These are phyloP conservation scores for Poeciliopsis turrubarensis DNA, from an alignment of 2,113 vertebrate genomes.

Conservation along the genomic window DNA sequence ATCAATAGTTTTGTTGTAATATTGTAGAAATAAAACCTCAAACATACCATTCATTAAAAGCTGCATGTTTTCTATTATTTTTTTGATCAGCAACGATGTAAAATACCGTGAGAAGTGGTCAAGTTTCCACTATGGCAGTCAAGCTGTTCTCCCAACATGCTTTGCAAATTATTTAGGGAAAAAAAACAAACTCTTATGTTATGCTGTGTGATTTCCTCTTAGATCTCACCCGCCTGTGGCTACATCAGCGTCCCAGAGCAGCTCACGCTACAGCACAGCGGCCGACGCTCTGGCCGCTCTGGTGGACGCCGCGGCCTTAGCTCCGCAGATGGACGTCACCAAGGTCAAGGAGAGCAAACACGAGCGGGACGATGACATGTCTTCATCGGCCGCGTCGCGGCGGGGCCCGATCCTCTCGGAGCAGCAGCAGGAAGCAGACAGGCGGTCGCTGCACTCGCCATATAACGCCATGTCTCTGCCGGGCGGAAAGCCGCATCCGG, in stretches of 20 bases:
- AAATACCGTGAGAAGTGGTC: no score
- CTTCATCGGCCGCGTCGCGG: conserved; percentile 66
- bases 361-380: conserved; percentile 88
- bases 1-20: background rate
- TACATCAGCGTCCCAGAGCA: conserved; percentile 79
- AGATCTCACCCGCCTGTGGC: conserved; percentile 78
- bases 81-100: no score
- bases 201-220: conserved; percentile 26
- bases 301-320: conserved; percentile 93
- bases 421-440: conserved; percentile 81
- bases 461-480: conserved; percentile 73
- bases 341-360: conserved; percentile 93
- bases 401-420: conserved; percentile 83
- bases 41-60: no score
- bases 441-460: conserved; percentile 81
- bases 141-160: background rate
- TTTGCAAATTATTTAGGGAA: background rate
- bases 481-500: conserved; percentile 85
- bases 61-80: no score
- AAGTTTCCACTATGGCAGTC: no score
- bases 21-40: background rate
- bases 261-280: conserved; percentile 92
- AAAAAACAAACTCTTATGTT: background rate
- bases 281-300: conserved; percentile 94
- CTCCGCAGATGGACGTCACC: conserved; percentile 93